A percentile compares a stretch with the other conserved stretches of the same genome.
Conservation (phyloP, 2,888 invertebrate genomes). For the Agriopis aurantiaria region DNA sequence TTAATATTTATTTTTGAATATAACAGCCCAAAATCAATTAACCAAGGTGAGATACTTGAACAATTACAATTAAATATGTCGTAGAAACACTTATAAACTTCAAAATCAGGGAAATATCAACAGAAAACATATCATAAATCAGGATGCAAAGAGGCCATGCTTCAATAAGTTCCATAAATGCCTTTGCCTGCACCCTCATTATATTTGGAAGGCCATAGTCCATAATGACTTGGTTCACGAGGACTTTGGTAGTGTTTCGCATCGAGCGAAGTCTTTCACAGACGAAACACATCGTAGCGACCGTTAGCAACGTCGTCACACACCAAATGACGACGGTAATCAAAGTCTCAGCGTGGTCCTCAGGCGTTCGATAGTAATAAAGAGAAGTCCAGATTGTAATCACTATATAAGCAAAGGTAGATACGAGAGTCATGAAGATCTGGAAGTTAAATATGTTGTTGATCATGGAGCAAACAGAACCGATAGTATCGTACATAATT, state of each 20-base stretch:
- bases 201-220: slow-evolving; percentile 65
- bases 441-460: slow-evolving; percentile 68
- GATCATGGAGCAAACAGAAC: slow-evolving; percentile 58
- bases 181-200: slow-evolving; percentile 69
- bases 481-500: slow-evolving; percentile 60
- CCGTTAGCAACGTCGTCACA: slow-evolving; percentile 54
- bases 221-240: slow-evolving; percentile 71
- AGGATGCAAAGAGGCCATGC: slow-evolving; percentile 65
- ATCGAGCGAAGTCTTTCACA: slow-evolving; percentile 62
- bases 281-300: slow-evolving; percentile 59
- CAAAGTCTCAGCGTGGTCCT: slow-evolving; percentile 50
- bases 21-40: slow-evolving; percentile 37
- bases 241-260: slow-evolving; percentile 60
- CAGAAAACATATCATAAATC: slow-evolving; percentile 70
- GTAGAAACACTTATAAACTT: slow-evolving; percentile 74
- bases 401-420: slow-evolving; percentile 65
- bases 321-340: slow-evolving; percentile 60
- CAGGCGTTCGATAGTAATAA: slow-evolving; percentile 55
- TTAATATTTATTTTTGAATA: too few relatives aligned
- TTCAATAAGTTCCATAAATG: slow-evolving; percentile 70
- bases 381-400: slow-evolving; percentile 66
- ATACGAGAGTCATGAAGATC: slow-evolving; percentile 67
- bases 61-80: slow-evolving; percentile 72
- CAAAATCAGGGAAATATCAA: slow-evolving; percentile 70
- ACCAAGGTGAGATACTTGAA: slow-evolving; percentile 69